Evolutionary conservation across 1,140 invertebrate genomes (phyloP), one percentile per base, ranked within the genome.

Genomic region (Acyrthosiphon pisum): DNA sequence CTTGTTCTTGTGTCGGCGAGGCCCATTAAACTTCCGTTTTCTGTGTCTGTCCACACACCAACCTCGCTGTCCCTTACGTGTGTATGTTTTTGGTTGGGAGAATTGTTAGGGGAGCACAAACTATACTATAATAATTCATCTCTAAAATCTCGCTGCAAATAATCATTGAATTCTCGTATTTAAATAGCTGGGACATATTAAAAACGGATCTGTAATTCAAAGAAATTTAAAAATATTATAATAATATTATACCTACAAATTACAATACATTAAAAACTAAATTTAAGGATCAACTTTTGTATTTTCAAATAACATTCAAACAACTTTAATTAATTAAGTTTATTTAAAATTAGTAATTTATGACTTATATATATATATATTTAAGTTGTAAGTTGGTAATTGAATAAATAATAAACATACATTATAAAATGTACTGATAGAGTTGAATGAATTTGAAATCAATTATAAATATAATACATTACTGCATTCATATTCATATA

Each of bases 1-100:
- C 26, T 50, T 50, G 91, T 86, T 50, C n/a, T 41, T 26, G 91
- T 53, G 91, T 93, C 81, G 35, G 14, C 14, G 81, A 84, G 91
- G 35, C 35, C 76, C 46, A 84, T 84, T 84, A 93, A 93, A 93
- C 76, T 90, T 90, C 89, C 56, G 89, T 90, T 90, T 90, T 90
- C 89, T 22, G 53, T 90, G 89, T 90, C 56, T 22, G 56, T 90
- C n/a, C 30, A 30, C 41, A 44, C 87, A 68, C 56, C 53, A 14
- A 60, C 50, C 23, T 2, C 23, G 2, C 37, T 18, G 37, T 90
- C 44, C 53, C 89, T 18, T 6, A 76, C n/a, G 30, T 76, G 60
- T 68, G 60, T 76, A 14, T 18, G n/a, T 14, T n/a, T 76, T n/a
- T n/a, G 60, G 30, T 14, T 22, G 26, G 30, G 60, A 2, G 60